Evolutionary conservation across 1,140 invertebrate genomes (phyloP).

Genomic region (Agrilus planipennis): DNA sequence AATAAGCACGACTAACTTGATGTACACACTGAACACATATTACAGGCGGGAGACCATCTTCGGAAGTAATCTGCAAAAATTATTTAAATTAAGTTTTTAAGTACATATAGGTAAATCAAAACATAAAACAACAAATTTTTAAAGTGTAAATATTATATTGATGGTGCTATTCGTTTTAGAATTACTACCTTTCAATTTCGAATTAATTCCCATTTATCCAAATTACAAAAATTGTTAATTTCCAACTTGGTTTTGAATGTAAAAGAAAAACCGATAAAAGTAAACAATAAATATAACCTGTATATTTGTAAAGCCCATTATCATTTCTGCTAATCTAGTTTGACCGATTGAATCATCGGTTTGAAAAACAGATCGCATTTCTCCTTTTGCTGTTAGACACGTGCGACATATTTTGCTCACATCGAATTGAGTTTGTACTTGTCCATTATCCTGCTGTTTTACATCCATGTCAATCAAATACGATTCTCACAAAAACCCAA

Average conservation of each 20-base stretch:
- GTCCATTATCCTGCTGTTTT: not conserved
- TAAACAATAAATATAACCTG: slow-evolving; percentile 15
- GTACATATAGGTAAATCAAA: too few species aligned
- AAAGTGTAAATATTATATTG: too few species aligned
- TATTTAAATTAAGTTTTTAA: not conserved
- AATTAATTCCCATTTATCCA: too few species aligned
- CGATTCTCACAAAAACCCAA: not conserved
- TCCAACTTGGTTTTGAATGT: too few species aligned
- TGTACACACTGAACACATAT: slow-evolving; percentile 36
- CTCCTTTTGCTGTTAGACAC: slow-evolving; percentile 31
- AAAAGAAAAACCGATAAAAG: too few species aligned
- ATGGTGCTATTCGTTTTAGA: too few species aligned
- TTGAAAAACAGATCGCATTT: slow-evolving; percentile 32
- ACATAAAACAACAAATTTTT: too few species aligned
- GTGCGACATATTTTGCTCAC: slow-evolving; percentile 33
- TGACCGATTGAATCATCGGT: slow-evolving; percentile 26
- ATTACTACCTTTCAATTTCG: too few species aligned
- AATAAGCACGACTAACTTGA: slow-evolving; percentile 35
- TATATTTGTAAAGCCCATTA: slow-evolving; percentile 29
- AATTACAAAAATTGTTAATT: too few species aligned
- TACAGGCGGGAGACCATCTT: slow-evolving; percentile 34
- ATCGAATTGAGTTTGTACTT: slow-evolving; percentile 18
- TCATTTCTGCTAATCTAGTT: slow-evolving; percentile 31
- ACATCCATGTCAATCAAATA: not conserved
- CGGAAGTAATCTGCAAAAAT: slow-evolving; percentile 27